Base-by-base conservation (phyloP, 2,888 invertebrate species). In the Drosophila prolongata region DNA sequence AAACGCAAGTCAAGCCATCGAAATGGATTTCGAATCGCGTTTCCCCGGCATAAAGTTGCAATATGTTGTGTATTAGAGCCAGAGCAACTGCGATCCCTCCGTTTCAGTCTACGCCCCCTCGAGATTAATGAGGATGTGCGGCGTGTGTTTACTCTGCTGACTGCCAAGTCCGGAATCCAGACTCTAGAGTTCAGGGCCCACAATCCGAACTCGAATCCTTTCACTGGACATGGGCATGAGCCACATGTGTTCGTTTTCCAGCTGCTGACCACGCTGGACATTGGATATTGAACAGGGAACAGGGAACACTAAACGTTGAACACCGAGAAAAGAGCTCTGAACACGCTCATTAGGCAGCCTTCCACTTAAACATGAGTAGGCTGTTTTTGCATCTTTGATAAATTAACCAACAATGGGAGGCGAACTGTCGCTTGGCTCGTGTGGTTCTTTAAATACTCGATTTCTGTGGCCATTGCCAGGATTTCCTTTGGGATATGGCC, bases 51-150 rank as follows among this genome's bases (percentile, higher is more conserved):
- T 66, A 77, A 89, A 87, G 76, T 70, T 87, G 54, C 87, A 89
- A 89, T 90, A 87, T 90, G 90, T 90, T 87, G 76, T 75, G 89
- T 66, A 89, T 89, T 89, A 89, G 68, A 52, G 50, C 44, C 68
- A 27, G 46, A 66, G 54, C 52, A 70, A 50, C 8, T 56, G 24
- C 59, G 37, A 50, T 49, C 46, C 58, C 62, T 24, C 13, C 50
- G 46, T 46, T 43, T 72, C 49, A 71, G 78, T 71, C 60, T 77
- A 79, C 89, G 88, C 89, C 90, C 88, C 89, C 89, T 87, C 76
- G 76, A 88, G 85, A 90, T 90, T 83, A 89, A 84, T 89, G 81
- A 85, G 88, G 56, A 79, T 87, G 49, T 76, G 58, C 75, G 57
- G 50, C 75, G 65, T 70, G 82, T 82, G 82, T 87, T 87, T 87